Percentiles rank a stretch among this genome's conserved stretches.
Conservation (phyloP, 2,113 vertebrate species). For the Diadophis punctatus region DNA sequence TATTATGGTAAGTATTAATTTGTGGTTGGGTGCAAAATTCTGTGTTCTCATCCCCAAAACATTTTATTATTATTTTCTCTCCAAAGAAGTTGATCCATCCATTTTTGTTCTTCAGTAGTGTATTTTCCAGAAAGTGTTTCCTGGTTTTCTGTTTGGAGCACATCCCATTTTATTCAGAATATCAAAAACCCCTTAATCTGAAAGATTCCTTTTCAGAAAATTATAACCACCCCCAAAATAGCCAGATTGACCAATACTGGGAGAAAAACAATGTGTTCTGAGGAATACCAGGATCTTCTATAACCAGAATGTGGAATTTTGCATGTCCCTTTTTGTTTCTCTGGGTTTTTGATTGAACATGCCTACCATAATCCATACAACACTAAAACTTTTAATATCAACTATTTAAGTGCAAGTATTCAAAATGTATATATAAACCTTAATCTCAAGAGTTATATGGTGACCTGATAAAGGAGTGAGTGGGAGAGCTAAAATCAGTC, state of each 20-base stretch:
- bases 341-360: not conserved
- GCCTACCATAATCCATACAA: not conserved
- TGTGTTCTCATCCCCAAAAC: not conserved
- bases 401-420: slow-evolving; percentile 35
- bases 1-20: not conserved
- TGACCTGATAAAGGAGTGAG: not conserved
- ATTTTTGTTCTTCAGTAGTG: not conserved
- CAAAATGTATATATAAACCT: slow-evolving; percentile 16
- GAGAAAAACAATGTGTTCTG: not conserved
- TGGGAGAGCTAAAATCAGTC: not conserved
- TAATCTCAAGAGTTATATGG: slow-evolving; percentile 4
- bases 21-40: not conserved
- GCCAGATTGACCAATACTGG: not conserved
- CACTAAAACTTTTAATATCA: slow-evolving; percentile 26
- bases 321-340: not conserved
- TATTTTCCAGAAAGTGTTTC: not conserved
- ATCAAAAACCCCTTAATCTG: not conserved
- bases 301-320: not conserved
- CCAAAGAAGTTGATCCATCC: not conserved
- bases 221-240: not conserved
- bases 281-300: not conserved
- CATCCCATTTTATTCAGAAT: not conserved
- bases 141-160: not conserved
- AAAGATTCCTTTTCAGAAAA: not conserved
- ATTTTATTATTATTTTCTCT: not conserved